phyloP scores from a whole-genome alignment of 2,113 vertebrate genomes.

The Mastomys coucha region DNA sequence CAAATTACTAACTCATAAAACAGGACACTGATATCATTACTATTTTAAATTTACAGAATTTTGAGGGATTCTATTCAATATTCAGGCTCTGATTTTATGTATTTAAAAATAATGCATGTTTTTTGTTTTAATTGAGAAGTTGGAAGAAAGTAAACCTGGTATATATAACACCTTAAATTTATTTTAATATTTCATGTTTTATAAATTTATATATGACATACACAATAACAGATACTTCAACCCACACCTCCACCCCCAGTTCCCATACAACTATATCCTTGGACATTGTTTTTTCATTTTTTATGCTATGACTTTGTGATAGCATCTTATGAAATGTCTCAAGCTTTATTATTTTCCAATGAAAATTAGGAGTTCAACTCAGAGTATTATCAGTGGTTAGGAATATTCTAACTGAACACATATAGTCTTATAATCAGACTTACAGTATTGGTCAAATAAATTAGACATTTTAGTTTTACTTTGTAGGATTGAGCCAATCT shows the following conservation, averaged over 20 bases:
- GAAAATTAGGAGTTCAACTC: background rate
- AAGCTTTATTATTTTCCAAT: background rate
- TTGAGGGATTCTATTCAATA: conserved; percentile 21
- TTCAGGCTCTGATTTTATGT: conserved; percentile 63
- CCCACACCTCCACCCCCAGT: too few species aligned
- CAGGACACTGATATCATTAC: conserved; percentile 16
- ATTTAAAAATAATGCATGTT: conserved; percentile 57
- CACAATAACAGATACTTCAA: background rate
- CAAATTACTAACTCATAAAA: conserved; percentile 80
- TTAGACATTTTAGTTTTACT: background rate
- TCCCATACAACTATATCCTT: background rate
- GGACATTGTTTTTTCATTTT: too few species aligned
- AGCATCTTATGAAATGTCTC: background rate
- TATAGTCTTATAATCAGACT: background rate
- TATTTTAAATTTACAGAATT: conserved; percentile 47
- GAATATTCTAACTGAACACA: background rate
- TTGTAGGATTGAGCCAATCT: background rate
- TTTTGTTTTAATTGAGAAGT: conserved; percentile 38
- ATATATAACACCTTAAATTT: background rate
- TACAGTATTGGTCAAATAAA: background rate
- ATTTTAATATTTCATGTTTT: too few species aligned
- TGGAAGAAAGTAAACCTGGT: background rate
- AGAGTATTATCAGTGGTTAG: background rate
- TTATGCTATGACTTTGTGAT: background rate
- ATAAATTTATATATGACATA: background rate